Conservation (phyloP, 2,797 vertebrate genomes). For the Enteromius viviparus region DNA sequence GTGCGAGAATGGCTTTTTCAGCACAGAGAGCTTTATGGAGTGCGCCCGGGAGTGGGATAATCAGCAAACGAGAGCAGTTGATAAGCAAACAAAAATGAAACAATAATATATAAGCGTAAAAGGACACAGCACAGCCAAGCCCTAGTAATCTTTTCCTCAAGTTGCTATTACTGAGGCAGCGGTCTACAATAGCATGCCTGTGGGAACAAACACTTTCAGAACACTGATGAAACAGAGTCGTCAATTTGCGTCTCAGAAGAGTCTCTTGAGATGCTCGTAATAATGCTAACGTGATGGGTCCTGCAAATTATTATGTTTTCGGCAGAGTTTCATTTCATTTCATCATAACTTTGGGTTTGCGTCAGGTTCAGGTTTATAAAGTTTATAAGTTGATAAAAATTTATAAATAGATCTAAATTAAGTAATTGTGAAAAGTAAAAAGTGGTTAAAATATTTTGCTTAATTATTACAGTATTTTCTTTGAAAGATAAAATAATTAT, state of each 20-base stretch:
- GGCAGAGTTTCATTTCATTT: slow-evolving; percentile 47
- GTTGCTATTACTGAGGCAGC: not conserved
- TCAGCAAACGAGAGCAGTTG: slow-evolving; percentile 26
- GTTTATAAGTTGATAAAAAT: not conserved
- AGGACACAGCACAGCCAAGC: not conserved
- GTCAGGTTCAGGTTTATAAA: not conserved
- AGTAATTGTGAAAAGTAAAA: not conserved
- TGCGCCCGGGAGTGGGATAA: slow-evolving; percentile 39
- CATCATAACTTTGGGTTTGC: slow-evolving; percentile 1
- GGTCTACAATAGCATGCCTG: slow-evolving; percentile 22
- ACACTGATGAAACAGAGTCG: slow-evolving; percentile 43
- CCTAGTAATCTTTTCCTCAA: slow-evolving; percentile 30
- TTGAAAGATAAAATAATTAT: not conserved
- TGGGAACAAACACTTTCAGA: slow-evolving; percentile 26
- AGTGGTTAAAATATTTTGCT: not conserved
- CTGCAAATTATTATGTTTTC: slow-evolving; percentile 4
- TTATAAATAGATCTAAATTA: not conserved
- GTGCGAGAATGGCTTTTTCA: slow-evolving; percentile 58
- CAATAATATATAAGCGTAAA: slow-evolving; percentile 30
- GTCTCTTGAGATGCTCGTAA: slow-evolving; percentile 1
- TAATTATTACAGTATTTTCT: not conserved
- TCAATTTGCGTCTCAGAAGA: slow-evolving; percentile 15
- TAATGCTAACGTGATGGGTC: not conserved
- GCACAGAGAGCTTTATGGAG: slow-evolving; percentile 59
- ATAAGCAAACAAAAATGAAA: not conserved